A percentile compares a stretch with the other conserved stretches of the same genome.
Evolutionary conservation across 2,113 vertebrate species (phyloP).

Genomic region (Xiphophorus maculatus): DNA sequence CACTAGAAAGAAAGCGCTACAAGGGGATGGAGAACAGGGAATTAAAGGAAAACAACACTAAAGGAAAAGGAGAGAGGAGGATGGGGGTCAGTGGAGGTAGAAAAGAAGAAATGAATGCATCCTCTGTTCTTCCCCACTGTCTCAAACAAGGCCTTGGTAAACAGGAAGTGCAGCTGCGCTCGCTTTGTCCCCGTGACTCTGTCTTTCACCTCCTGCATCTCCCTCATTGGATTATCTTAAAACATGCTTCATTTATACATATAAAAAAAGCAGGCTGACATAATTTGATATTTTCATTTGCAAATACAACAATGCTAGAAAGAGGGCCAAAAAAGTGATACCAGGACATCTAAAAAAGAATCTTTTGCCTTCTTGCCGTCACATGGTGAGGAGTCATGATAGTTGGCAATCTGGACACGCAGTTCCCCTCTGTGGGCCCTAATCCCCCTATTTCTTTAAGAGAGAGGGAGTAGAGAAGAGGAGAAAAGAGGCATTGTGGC

Average conservation of each 20-base stretch:
- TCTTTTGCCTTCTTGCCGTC: slow-evolving; percentile 71
- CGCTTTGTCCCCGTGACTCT: slow-evolving; percentile 41
- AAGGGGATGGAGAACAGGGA: slow-evolving; percentile 27
- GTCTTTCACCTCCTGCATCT: slow-evolving; percentile 35
- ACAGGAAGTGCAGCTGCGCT: slow-evolving; percentile 81
- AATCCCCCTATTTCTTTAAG: slow-evolving; percentile 93
- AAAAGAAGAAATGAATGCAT: slow-evolving; percentile 71
- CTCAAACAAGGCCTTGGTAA: slow-evolving; percentile 73
- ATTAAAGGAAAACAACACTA: slow-evolving; percentile 41
- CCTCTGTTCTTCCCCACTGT: slow-evolving; percentile 73
- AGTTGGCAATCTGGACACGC: slow-evolving; percentile 96
- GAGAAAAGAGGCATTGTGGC: slow-evolving; percentile 97
- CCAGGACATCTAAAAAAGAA: slow-evolving; percentile 70
- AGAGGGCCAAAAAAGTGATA: neutral
- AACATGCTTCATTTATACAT: slow-evolving; percentile 50
- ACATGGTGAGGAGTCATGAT: slow-evolving; percentile 77
- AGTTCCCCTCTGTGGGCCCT: slow-evolving; percentile 91
- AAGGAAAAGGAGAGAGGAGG: slow-evolving; percentile 35
- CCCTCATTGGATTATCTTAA: slow-evolving; percentile 37
- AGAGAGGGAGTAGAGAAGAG: slow-evolving; percentile 80
- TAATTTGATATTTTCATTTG: neutral
- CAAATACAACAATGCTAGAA: neutral
- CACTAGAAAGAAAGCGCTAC: slow-evolving; percentile 12
- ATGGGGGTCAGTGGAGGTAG: slow-evolving; percentile 67
- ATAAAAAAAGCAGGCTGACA: neutral